These are phyloP conservation scores for Pilophorus perplexus DNA, from an alignment of 2,888 invertebrate species.

Conservation along the genomic window DNA sequence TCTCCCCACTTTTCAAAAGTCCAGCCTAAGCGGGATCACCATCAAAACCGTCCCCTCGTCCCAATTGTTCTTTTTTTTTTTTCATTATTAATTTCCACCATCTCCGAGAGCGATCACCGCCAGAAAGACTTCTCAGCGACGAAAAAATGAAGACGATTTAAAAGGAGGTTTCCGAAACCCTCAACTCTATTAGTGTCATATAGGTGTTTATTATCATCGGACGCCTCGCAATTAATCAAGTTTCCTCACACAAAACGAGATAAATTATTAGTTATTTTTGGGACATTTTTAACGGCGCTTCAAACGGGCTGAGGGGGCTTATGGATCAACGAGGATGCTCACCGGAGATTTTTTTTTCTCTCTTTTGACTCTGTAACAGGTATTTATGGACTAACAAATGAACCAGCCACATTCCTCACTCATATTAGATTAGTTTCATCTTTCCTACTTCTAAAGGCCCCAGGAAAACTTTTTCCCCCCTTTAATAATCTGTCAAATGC, in stretches of 20 bases:
- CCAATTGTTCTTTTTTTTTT: background rate
- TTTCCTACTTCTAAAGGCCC: conserved; percentile 14
- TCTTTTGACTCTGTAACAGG: conserved; percentile 26
- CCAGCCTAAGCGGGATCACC: background rate
- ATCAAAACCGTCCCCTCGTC: background rate
- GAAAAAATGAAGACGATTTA: conserved; percentile 35
- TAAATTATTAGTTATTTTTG: conserved; percentile 39
- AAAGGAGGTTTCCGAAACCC: conserved; percentile 21
- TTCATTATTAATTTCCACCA: background rate
- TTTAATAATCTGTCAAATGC: conserved; percentile 34
- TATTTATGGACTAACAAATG: conserved; percentile 41
- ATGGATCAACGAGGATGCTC: conserved; percentile 20
- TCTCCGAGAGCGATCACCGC: conserved; percentile 9
- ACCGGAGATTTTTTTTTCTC: conserved; percentile 3
- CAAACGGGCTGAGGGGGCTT: conserved; percentile 29
- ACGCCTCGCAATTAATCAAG: conserved; percentile 31
- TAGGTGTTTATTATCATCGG: conserved; percentile 37
- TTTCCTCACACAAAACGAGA: conserved; percentile 28
- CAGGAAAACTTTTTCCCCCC: conserved; percentile 1
- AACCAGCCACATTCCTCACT: conserved; percentile 39
- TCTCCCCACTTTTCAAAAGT: background rate
- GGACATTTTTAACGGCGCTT: conserved; percentile 25
- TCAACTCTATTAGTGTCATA: conserved; percentile 31
- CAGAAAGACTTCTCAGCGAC: background rate
- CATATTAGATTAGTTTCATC: conserved; percentile 40